Evolutionary conservation across 2,888 invertebrate genomes (phyloP), one percentile per base, ranked within the genome.

Genomic region (Aspidiotus destructor): DNA sequence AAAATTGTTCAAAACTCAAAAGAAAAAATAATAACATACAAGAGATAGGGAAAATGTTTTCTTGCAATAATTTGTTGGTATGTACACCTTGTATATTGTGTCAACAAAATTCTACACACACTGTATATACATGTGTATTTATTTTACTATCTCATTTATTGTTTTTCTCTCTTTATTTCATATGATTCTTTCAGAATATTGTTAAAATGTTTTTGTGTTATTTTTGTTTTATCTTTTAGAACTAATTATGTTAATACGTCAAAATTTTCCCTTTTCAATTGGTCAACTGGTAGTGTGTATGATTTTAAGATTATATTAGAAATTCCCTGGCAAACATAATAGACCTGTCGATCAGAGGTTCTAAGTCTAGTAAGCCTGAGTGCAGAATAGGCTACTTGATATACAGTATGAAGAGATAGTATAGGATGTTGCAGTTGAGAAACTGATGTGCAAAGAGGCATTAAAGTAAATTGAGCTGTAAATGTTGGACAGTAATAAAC

Each of bases 101-200:
- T 28, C 28, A 28, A 28, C 28, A 28, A 28, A 28, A 28, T 28
- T 28, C 28, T 28, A 28, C 28, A 28, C 40, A 40, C 58, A 17
- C 58, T 58, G 58, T 58, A 58, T 10, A 58, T 58, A 58, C 40
- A 40, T 58, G 17, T 58, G 40, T 58, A 17, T 58, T 28, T 58
- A 58, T 58, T n/a, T 58, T 40, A 10, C 16, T 55, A 55, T 16
- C 28, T 58, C 40, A 6, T 58, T 58, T 28, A 58, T 58, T 28
- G 10, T 58, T 28, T 58, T 13, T 58, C 10, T 54, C 17, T 54
- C 15, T 54, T 54, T 54, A n/a, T 54, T 16, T 9, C 8, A n/a
- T 54, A 16, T 54, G 1, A 17, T 55, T 55, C 40, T 10, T 6
- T 58, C 17, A 58, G 13, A 28, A 28, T 13, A 58, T 48, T 48